Evolutionary conservation across 2,797 vertebrate genomes (phyloP).

Genomic region (Fistularia tabacaria): DNA sequence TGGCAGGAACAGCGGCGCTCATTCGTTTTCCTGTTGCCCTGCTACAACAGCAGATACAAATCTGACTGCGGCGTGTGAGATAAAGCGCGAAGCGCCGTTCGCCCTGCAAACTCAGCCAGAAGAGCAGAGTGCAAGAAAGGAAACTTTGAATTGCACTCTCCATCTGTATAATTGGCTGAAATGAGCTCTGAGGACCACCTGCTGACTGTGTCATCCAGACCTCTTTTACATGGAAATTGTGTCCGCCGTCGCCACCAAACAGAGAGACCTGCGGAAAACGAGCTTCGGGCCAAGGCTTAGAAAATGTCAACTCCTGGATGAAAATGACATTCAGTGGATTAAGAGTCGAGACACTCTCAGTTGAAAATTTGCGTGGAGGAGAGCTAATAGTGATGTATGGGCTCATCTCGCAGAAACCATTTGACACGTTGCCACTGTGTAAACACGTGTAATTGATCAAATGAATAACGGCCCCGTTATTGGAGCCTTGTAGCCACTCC

Average conservation of each 20-base stretch:
- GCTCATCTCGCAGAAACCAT: too few relatives aligned
- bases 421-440: too few relatives aligned
- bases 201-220: slow-evolving; percentile 50
- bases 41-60: slow-evolving; percentile 45
- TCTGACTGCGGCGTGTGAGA: slow-evolving; percentile 31
- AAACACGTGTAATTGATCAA: too few relatives aligned
- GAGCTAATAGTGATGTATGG: too few relatives aligned
- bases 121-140: slow-evolving; percentile 25
- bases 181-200: slow-evolving; percentile 55
- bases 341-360: too few relatives aligned
- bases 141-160: slow-evolving; percentile 46
- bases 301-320: background rate
- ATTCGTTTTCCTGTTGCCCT: slow-evolving; percentile 23
- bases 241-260: slow-evolving; percentile 1
- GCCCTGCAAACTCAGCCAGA: slow-evolving; percentile 41
- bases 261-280: too few relatives aligned
- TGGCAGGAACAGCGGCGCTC: slow-evolving; percentile 25
- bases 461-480: too few relatives aligned
- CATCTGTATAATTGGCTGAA: slow-evolving; percentile 65
- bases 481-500: too few relatives aligned
- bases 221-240: slow-evolving; percentile 52
- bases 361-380: too few relatives aligned
- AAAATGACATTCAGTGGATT: too few relatives aligned
- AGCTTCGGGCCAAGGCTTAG: background rate
- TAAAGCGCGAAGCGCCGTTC: slow-evolving; percentile 32